phyloP scores from a whole-genome alignment of 2,888 invertebrate species.

The Anoplius nigerrimus region DNA sequence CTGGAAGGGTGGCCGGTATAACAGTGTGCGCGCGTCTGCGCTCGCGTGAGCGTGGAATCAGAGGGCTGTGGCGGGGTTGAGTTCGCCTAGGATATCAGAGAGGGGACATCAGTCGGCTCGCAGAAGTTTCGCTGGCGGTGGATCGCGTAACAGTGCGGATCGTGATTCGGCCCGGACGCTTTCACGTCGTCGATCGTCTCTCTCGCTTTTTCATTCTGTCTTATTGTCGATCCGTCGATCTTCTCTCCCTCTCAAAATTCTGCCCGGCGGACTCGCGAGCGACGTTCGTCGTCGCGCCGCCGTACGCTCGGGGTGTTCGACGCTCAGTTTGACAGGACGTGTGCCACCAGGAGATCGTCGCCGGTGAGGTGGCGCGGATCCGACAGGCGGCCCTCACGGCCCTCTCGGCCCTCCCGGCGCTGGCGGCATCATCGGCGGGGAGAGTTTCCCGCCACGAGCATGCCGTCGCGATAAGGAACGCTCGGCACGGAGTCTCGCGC shows the following conservation, averaged over 20 bases:
- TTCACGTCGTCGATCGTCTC: slow-evolving; percentile 58
- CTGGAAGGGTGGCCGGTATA: slow-evolving; percentile 26
- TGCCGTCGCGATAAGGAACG: slow-evolving; percentile 11
- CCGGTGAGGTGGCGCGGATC: no score
- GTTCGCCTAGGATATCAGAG: slow-evolving; percentile 14
- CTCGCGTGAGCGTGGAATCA: slow-evolving; percentile 9
- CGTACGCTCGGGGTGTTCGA: no score
- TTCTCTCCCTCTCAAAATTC: no score
- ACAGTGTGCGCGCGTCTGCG: slow-evolving; percentile 3
- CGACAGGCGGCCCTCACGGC: no score
- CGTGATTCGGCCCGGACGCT: slow-evolving; percentile 72
- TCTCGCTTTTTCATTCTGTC: no score
- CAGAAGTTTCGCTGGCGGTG: slow-evolving; percentile 70
- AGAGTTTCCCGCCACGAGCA: neutral
- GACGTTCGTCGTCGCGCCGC: no score
- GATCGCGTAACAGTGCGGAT: slow-evolving; percentile 73
- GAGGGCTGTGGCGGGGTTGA: slow-evolving; percentile 33
- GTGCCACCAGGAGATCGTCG: no score
- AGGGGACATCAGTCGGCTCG: slow-evolving; percentile 60
- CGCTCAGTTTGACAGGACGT: no score
- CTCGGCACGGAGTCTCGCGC: slow-evolving; percentile 11
- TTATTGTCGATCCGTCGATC: no score
- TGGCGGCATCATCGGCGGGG: no score
- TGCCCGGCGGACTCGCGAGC: no score
- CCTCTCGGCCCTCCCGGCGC: no score